Evolutionary conservation across 2,888 invertebrate species (phyloP), one percentile per base, ranked within the genome.

Genomic region (Spodoptera exigua): DNA sequence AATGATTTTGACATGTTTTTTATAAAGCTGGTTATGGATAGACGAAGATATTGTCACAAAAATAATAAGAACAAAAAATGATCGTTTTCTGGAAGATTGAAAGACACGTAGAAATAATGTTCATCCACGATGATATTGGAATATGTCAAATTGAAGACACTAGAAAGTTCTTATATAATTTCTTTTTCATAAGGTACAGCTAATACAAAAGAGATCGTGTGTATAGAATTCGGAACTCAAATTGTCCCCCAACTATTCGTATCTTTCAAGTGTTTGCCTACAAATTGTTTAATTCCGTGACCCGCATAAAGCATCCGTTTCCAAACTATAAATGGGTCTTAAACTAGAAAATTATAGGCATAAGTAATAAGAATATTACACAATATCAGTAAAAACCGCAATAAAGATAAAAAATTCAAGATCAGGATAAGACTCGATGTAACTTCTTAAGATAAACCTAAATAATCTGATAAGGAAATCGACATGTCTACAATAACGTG

Each of bases 391-490:
- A 45, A 46, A 59, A 59, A 64, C 14, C 37, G 13, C 17, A 43
- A 32, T 39, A 43, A 21, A 60, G 59, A 68, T 70, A 70, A 59
- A 34, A 12, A 14, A 44, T 62, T 55, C 51, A 72, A 52, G 54
- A 67, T 58, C 51, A 52, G 45, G 43, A 66, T 57, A 72, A 61
- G 13, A 16, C 12, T 36, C 51, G 65, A 69, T 55, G 18, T 45
- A 51, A 51, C 13, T 55, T 44, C 14, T 41, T 14, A 1, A 55
- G 55, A 61, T 55, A 48, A 45, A 61, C 43, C 13, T 27, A 40
- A 41, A 46, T 49, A 56, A 69, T 66, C 56, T 49, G 56, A 44
- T 45, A 68, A 47, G 9, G 16, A 7, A 14, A 39, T 16, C 5
- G 35, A 47, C 18, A 54, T 54, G 44, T 48, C 39, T 12, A 21